phyloP scores from a whole-genome alignment of 2,113 vertebrate species.

The sheep (Ovis aries) region DNA sequence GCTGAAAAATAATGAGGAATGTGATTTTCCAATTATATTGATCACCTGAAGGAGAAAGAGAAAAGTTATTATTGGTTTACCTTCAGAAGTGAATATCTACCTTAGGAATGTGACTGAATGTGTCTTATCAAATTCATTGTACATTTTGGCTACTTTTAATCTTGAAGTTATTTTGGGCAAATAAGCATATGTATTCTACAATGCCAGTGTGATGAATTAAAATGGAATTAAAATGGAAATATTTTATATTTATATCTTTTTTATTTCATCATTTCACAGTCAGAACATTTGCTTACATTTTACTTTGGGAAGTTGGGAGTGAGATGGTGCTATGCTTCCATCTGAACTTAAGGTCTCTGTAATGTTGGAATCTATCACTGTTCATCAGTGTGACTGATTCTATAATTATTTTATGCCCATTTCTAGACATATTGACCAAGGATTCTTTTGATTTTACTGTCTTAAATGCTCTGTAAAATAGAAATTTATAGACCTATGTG shows the following conservation, averaged over 20 bases:
- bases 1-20: neutral
- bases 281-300: neutral
- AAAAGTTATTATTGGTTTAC: neutral
- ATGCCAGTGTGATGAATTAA: neutral
- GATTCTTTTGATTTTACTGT: neutral
- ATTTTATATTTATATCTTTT: neutral
- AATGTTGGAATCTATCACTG: neutral
- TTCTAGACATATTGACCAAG: neutral
- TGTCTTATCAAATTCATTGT: neutral
- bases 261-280: neutral
- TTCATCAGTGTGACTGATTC: neutral
- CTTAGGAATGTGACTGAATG: neutral
- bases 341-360: neutral
- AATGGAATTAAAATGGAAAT: neutral
- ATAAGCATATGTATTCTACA: neutral
- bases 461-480: neutral
- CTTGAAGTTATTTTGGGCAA: neutral
- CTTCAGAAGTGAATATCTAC: neutral
- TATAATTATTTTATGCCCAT: neutral
- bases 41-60: neutral
- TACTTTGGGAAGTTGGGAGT: neutral
- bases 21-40: neutral
- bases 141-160: neutral
- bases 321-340: neutral
- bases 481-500: neutral